Conservation (phyloP, 2,113 vertebrate genomes). For the Ophiodon elongatus region DNA sequence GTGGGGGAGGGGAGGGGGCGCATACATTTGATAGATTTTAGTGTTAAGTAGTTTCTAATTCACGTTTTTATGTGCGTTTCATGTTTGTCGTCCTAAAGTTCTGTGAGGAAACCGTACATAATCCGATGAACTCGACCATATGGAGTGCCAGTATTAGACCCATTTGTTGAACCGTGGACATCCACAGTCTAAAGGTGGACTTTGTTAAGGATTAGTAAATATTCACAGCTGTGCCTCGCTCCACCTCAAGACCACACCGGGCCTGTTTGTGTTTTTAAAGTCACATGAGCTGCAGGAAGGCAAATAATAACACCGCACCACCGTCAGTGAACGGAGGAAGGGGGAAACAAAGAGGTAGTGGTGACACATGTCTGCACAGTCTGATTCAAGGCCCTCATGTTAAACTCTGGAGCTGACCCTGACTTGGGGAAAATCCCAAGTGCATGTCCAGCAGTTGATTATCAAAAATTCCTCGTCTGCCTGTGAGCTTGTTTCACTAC, state of each 20-base stretch:
- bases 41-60: neutral
- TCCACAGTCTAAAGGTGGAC: conserved; percentile 7
- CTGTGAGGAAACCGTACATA: neutral
- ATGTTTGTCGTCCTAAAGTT: neutral
- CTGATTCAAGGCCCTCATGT: conserved; percentile 1
- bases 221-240: conserved; percentile 22
- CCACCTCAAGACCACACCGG: conserved; percentile 22
- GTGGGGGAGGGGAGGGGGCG: neutral
- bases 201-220: conserved; percentile 30
- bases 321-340: neutral
- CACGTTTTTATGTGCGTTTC: neutral
- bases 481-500: too few species aligned
- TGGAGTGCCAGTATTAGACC: neutral
- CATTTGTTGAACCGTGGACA: neutral
- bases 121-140: neutral
- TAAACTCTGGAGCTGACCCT: neutral
- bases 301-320: neutral
- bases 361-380: conserved; percentile 33
- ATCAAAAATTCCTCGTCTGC: too few species aligned
- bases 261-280: neutral
- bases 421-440: neutral
- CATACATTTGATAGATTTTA: neutral
- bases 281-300: neutral
- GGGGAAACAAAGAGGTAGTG: conserved; percentile 6
- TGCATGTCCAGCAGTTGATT: neutral